Conservation (phyloP, 2,797 vertebrate species). For the Ceyx erithaca region DNA sequence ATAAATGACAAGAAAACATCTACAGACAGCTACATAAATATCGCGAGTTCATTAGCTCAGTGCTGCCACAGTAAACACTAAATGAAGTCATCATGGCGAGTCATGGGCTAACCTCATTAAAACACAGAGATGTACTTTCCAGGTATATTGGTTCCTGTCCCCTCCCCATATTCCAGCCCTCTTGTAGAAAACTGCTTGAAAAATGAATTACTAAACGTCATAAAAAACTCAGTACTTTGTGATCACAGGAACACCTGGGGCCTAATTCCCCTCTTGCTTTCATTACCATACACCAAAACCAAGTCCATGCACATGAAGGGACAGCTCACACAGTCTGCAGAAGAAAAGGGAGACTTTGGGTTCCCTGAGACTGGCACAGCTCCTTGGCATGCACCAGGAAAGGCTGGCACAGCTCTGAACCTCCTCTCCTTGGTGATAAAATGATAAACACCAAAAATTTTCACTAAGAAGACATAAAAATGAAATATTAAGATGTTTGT, state of each 20-base stretch:
- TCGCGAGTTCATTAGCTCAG: constrained; percentile 65
- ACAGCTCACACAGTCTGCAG: neutral
- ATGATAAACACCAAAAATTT: neutral
- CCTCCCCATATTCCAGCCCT: neutral
- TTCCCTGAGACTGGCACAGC: neutral
- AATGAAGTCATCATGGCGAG: constrained; percentile 67
- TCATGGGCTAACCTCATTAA: constrained; percentile 48
- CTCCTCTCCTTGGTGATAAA: neutral
- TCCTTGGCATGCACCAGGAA: fast-evolving
- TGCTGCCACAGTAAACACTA: constrained; percentile 60
- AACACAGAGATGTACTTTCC: constrained; percentile 38
- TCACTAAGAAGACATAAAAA: neutral
- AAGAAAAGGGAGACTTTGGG: neutral
- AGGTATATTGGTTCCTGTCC: neutral
- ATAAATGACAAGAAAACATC: constrained; percentile 10
- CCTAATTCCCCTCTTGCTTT: neutral
- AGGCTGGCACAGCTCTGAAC: neutral
- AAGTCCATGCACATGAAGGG: neutral
- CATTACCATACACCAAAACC: neutral
- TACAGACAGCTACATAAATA: constrained; percentile 43
- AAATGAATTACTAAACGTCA: neutral
- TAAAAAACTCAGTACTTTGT: neutral
- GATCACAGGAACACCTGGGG: neutral
- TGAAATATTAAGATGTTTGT: neutral
- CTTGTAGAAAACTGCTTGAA: neutral